Evolutionary conservation across 2,113 vertebrate genomes (phyloP).

Genomic region (Anoplopoma fimbria): DNA sequence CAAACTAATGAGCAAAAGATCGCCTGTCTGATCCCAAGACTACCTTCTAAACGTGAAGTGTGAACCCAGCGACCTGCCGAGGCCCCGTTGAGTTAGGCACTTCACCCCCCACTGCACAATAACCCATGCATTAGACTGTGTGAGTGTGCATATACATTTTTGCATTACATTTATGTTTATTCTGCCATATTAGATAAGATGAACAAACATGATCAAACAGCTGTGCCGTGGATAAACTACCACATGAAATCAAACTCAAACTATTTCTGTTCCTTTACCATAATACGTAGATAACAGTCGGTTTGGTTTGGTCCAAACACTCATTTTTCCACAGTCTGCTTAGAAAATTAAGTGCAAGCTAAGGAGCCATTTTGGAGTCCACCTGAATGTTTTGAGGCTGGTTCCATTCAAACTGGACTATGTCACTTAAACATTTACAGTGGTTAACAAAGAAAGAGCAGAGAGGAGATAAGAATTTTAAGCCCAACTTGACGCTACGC

Average conservation of each 20-base stretch:
- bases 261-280: not conserved
- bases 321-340: not conserved
- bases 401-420: not conserved
- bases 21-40: not conserved
- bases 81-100: too few relatives aligned
- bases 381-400: not conserved
- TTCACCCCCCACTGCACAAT: not conserved
- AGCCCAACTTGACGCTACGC: too few relatives aligned
- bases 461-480: too few relatives aligned
- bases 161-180: not conserved
- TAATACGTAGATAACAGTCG: not conserved
- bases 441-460: not conserved
- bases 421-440: not conserved
- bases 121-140: not conserved
- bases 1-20: not conserved
- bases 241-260: not conserved
- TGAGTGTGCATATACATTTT: not conserved
- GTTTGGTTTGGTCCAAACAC: not conserved
- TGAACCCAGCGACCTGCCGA: not conserved
- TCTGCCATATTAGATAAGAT: not conserved
- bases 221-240: not conserved
- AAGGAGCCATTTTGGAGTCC: not conserved
- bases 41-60: too few relatives aligned
- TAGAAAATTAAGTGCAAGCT: not conserved
- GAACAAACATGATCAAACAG: not conserved